Evolutionary conservation across 1,140 invertebrate genomes (phyloP).

Genomic region (Asbolus verrucosus): DNA sequence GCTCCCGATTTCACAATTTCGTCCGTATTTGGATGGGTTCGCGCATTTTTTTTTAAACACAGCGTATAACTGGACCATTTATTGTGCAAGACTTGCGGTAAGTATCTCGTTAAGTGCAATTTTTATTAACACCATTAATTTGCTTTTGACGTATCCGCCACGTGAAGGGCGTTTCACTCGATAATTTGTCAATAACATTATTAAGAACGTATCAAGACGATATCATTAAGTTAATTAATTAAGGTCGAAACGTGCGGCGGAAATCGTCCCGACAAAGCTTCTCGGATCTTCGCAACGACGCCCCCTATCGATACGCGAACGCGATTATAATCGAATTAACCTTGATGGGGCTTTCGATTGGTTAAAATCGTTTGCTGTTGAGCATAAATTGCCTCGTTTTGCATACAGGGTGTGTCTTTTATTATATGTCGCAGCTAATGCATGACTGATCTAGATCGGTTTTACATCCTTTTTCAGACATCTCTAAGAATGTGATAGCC

Average conservation of each 20-base stretch:
- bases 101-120: background rate
- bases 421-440: no score
- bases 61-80: conserved; percentile 6
- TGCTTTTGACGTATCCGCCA: conserved; percentile 3
- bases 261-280: no score
- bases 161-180: background rate
- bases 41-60: conserved; percentile 1
- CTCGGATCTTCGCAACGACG: conserved; percentile 7
- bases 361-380: background rate
- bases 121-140: conserved; percentile 15
- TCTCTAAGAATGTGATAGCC: conserved; percentile 43
- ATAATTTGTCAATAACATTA: conserved; percentile 5
- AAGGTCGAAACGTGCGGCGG: background rate
- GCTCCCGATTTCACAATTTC: background rate
- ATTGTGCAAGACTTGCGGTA: conserved; percentile 4
- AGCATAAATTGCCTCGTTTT: no score
- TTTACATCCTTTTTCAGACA: conserved; percentile 31
- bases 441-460: no score
- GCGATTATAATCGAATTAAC: background rate
- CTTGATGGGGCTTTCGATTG: background rate
- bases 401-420: no score
- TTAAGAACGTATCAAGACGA: conserved; percentile 3
- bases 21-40: conserved; percentile 18
- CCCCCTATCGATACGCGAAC: conserved; percentile 2
- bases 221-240: conserved; percentile 9